Base-by-base conservation (phyloP, 1,140 invertebrate species). In the Drosophila equinoxialis region DNA sequence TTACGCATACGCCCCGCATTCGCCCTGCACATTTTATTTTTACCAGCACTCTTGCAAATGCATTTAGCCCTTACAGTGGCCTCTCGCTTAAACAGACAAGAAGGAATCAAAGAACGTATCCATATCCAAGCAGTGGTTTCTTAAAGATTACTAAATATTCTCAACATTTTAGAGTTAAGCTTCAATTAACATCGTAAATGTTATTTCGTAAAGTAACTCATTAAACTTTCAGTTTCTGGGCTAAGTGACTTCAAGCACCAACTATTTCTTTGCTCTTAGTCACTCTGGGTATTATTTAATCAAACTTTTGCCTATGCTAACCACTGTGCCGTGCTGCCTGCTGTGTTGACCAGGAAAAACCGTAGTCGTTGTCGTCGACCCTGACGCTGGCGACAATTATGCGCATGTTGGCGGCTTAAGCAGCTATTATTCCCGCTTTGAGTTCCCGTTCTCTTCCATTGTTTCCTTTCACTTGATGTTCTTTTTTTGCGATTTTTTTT, bases 321-420 rank as follows among this genome's bases (percentile, higher is more conserved):
- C 17, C 45, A 51, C 45, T 51, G 45, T 51, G 37, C 37, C 35
- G 35, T 37, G 2, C 7, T 48, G 45, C 45, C 45, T 20, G 14
- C 45, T 51, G 17, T 11, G 45, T 51, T 51, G 45, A 51, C 45
- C 42, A 45, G 42, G 42, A 45, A 45, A 45, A 6, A 45, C 42
- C 42, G 42, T 45, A 45, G 42, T 45, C 14, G 42, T 7, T n/a
- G 45, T 23, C 45, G 45, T 17, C 14, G 45, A 51, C 69, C 55
- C 2, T 65, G 74, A 72, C 68, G 83, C 58, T 68, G 67, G 73
- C 83, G 83, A 86, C 83, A 86, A 86, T 86, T 86, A 86, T 86
- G 83, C 84, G 83, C 83, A 83, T 86, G 83, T 89, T 87, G 83
- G 79, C 83, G 77, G 84, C 83, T 87, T 87, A 87, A 87, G 83